Percentiles rank a stretch among this genome's conserved stretches.
These are phyloP conservation scores for Sprattus sprattus DNA, from an alignment of 2,113 vertebrate genomes.

Conservation along the genomic window DNA sequence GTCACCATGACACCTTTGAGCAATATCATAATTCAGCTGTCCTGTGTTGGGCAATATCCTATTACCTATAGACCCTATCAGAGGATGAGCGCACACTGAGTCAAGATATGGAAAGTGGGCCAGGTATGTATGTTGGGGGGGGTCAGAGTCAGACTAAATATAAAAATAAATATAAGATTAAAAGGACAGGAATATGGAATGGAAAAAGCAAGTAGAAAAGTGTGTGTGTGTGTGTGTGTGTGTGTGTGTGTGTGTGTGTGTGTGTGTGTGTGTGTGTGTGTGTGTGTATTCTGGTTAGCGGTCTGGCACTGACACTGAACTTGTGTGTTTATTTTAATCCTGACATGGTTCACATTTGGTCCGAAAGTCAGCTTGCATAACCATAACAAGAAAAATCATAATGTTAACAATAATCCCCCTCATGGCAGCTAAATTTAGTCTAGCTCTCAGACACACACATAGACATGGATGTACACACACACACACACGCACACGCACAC, in stretches of 20 bases:
- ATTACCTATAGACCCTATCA: background rate
- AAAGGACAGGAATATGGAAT: background rate
- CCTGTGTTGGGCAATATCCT: background rate
- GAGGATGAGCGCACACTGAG: background rate
- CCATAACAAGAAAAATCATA: constrained; percentile 42
- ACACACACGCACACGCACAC: background rate
- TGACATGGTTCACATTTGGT: constrained; percentile 40
- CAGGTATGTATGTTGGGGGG: background rate
- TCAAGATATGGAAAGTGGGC: background rate
- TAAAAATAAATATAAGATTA: background rate
- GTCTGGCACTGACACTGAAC: constrained; percentile 43
- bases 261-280: background rate
- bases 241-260: background rate
- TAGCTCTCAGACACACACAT: constrained; percentile 7
- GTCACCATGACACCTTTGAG: background rate
- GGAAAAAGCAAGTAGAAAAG: background rate
- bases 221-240: background rate
- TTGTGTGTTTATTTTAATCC: constrained; percentile 42
- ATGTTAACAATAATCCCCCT: constrained; percentile 51
- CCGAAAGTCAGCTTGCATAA: constrained; percentile 52
- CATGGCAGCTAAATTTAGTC: constrained; percentile 20
- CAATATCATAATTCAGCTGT: background rate
- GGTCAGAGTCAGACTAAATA: background rate
- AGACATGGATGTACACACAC: background rate
- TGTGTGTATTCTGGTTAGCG: background rate